Percentiles rank a stretch among this genome's conserved stretches.
Evolutionary conservation across 2,888 invertebrate species (phyloP).

Genomic region (Lasioglossum morio): DNA sequence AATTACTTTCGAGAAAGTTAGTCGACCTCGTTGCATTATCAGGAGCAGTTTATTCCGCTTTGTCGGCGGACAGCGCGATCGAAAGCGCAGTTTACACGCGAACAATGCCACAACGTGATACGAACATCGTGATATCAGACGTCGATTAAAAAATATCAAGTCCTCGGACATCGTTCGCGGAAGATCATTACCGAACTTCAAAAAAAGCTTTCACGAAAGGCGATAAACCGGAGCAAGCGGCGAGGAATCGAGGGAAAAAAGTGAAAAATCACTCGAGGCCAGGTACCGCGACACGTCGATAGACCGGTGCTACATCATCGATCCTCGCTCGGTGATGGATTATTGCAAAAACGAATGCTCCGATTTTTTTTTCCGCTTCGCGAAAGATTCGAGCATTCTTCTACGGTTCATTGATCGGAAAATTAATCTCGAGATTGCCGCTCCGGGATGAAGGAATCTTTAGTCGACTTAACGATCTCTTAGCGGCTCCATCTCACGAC

Average conservation of each 20-base stretch:
- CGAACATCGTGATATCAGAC: background rate
- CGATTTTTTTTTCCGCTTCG: background rate
- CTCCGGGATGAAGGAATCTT: background rate
- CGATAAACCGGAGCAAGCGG: background rate
- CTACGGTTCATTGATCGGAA: background rate
- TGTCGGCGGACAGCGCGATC: conserved; percentile 15
- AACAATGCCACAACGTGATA: conserved; percentile 7
- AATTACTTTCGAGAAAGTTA: background rate
- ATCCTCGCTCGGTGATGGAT: conserved; percentile 8
- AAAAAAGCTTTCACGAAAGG: background rate
- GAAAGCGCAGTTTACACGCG: background rate
- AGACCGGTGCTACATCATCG: background rate
- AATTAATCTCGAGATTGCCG: conserved; percentile 7
- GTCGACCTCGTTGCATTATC: background rate
- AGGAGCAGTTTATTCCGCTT: background rate
- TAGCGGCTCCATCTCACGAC: background rate
- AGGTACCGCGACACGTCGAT: background rate
- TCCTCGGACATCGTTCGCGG: background rate
- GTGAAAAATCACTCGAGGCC: background rate
- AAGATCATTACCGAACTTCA: background rate
- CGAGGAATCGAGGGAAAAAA: background rate
- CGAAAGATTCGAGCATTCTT: background rate
- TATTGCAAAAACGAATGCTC: conserved; percentile 1
- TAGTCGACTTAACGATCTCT: background rate
- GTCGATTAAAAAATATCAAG: background rate